phyloP scores from a whole-genome alignment of 2,888 invertebrate genomes.

The Tethea ocularis region DNA sequence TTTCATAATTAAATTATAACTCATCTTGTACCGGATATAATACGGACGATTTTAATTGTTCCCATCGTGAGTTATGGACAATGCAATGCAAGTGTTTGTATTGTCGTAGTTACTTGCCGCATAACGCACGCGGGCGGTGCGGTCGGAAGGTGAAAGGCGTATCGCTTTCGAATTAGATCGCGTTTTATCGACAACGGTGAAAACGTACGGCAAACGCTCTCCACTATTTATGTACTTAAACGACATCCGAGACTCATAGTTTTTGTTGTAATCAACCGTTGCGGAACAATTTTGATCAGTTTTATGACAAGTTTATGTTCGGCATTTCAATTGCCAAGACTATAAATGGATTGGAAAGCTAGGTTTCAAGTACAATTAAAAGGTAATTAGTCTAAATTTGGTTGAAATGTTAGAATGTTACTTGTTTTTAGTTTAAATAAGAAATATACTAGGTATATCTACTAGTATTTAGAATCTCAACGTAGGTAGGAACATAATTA shows the following conservation, averaged over 20 bases:
- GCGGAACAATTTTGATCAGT: slow-evolving; percentile 6
- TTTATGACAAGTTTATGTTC: not conserved
- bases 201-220: slow-evolving; percentile 56
- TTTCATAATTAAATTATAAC: not conserved
- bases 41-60: not conserved
- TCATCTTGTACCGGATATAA: not conserved
- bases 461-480: no score
- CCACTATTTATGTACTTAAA: slow-evolving; percentile 48
- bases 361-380: not conserved
- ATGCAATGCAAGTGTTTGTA: slow-evolving; percentile 3
- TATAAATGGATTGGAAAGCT: slow-evolving; percentile 4
- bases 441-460: no score
- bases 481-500: no score
- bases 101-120: slow-evolving; percentile 16
- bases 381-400: not conserved
- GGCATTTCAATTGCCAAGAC: not conserved
- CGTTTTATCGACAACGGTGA: slow-evolving; percentile 68
- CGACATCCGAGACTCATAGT: slow-evolving; percentile 30
- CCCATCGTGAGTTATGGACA: not conserved
- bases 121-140: slow-evolving; percentile 48
- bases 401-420: not conserved
- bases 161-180: slow-evolving; percentile 82
- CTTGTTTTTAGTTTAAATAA: not conserved
- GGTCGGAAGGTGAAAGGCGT: slow-evolving; percentile 80
- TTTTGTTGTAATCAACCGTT: slow-evolving; percentile 10